A percentile compares a stretch with the other conserved stretches of the same genome.
Conservation (phyloP, 2,113 vertebrate genomes). For the Circaetus gallicus region DNA sequence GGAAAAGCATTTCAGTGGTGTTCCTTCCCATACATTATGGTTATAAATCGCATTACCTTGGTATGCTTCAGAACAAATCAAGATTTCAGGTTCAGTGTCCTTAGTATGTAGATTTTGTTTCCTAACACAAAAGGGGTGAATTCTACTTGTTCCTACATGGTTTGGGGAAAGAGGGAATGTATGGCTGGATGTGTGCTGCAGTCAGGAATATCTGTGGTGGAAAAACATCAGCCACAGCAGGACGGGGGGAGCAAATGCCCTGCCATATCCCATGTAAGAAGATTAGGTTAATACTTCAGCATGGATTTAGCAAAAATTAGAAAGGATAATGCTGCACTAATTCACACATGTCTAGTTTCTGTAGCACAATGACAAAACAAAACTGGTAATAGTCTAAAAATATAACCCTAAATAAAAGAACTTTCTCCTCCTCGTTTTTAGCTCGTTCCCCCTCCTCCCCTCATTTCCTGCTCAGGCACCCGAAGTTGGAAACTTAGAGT, state of each 20-base stretch:
- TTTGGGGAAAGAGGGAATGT: background rate
- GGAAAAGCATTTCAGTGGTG: background rate
- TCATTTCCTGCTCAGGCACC: constrained; percentile 18
- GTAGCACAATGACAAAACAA: background rate
- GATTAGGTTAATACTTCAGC: constrained; percentile 23
- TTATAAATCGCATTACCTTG: background rate
- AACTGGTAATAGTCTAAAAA: constrained; percentile 5
- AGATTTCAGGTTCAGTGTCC: background rate
- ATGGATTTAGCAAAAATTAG: constrained; percentile 26
- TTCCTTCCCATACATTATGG: background rate
- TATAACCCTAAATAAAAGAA: constrained; percentile 20
- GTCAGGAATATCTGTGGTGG: background rate
- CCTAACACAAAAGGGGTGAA: background rate
- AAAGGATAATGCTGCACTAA: constrained; percentile 32
- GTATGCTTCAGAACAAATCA: background rate
- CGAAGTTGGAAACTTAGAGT: constrained; percentile 1
- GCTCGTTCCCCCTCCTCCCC: background rate
- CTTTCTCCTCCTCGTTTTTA: background rate
- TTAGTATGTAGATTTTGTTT: background rate
- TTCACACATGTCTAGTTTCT: background rate
- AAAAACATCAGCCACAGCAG: background rate
- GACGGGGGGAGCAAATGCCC: background rate
- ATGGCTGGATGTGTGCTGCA: background rate
- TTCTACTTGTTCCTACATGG: background rate
- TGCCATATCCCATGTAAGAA: background rate